Base-by-base conservation (phyloP, 2,113 vertebrate species). In the Oncorhynchus mykiss region DNA sequence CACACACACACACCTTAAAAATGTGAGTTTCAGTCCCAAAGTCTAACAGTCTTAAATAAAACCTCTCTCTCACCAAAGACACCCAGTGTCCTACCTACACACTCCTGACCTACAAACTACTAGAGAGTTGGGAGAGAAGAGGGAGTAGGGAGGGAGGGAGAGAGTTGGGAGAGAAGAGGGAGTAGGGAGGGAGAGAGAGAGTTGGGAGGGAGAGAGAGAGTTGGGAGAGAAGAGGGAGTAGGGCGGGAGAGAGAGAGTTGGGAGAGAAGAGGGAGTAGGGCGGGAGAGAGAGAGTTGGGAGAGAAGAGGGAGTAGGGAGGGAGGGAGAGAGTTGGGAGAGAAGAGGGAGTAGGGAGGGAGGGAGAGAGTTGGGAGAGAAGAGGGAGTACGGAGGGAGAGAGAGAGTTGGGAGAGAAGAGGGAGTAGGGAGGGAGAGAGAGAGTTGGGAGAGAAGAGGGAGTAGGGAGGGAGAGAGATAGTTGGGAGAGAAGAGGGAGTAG, bases 41-140 rank as follows among this genome's bases (percentile, higher is more conserved):
- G 59, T n/a, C 59, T 7, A 20, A 60, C 66, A 67, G 66, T 68
- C 66, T 34, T 68, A 68, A 68, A 34, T 39, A 68, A 68, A 14
- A 24, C 7, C n/a, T 59, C 51, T 54, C 51, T 54, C 51, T 18
- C 51, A 18, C 12, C 13, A 24, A 12, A 5, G 16, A 57, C 22
- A 71, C n/a, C 13, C 45, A 14, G 45, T 71, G 49, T 4, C 66
- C 64, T 67, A 24, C 67, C 20, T 64, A 34, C 39, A 18, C 70
- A 71, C 70, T 29, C 70, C 70, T 71, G 70, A 57, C 70, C 70
- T 20, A 49, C 39, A 24, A 29, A 67, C 16, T 34, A 67, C 13
- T 20, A n/a, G 11, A 70, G 67, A 64, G 62, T 24, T 16, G 64
- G 64, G 9, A 12, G 24, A 16, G 49, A 54, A 16, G 49, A 54